Base-by-base conservation (phyloP, 2,113 vertebrate genomes). In the Physeter macrocephalus region DNA sequence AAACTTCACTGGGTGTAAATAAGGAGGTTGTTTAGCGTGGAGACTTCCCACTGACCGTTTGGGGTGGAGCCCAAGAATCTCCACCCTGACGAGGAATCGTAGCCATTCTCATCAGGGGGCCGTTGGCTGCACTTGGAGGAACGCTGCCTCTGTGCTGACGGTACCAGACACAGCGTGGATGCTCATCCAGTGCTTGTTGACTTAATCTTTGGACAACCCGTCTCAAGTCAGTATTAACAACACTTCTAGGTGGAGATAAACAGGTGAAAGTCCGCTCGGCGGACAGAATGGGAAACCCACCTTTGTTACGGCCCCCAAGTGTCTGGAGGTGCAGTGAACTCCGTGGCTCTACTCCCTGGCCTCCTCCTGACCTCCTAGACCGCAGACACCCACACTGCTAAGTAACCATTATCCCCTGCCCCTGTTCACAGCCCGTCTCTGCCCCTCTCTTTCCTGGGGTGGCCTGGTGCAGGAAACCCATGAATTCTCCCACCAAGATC, bases 221-320 rank as follows among this genome's bases (percentile, higher is more conserved):
- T 36, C 34, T 94, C 90, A 85, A 52, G 34, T 84, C 52, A n/a
- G 15, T 39, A 18, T 15, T 21, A 75, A 59, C 6, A 2, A 4
- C 10, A 34, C 52, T 52, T 87, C 23, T 29, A 41, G 67, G 69
- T 5, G 20, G 13, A 36, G 23, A n/a, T 18, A 18, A 49, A 34
- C 7, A 62, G 66, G 41, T 43, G 71, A 72, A 13, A 12, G 12
- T 4, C 12, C 29, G 4, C 8, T 2, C 13, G 5, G 8, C 23
- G 14, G 66, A 39, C 1, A 5, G 6, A 34, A 1, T 15, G 18
- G 18, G 20, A 29, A 41, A 5, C 31, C 15, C 10, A 6, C 18
- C 6, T 92, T 41, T 41, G 7, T 39, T 6, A 36, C 17, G 36
- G 43, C 54, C 54, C 54, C 54, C 20, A 20, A 46, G 23, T 54